Base-by-base conservation (phyloP, 2,888 invertebrate genomes). In the Thymelicus sylvestris region DNA sequence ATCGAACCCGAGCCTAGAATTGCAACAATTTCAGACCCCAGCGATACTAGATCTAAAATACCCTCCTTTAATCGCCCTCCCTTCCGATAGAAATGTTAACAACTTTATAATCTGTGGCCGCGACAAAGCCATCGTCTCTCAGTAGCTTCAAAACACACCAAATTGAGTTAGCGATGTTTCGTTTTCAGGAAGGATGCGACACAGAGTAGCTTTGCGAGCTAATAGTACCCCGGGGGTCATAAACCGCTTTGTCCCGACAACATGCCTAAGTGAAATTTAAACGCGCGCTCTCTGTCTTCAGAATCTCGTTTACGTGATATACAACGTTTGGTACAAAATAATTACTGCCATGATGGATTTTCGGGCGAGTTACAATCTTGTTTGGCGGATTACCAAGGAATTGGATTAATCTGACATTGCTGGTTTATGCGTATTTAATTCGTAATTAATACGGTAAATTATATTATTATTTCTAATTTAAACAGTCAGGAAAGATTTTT, bases 1-100 rank as follows among this genome's bases (percentile, higher is more conserved):
- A 95, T 95, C 95, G 95, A 95, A 95, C 95, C 95, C 95, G 95
- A 95, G 95, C 95, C 95, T 95, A 10, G 10, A 44, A 12, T 44
- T 1, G 12, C 44, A 3, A 44, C 3, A 48, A 48, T n/a, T n/a
- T 48, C n/a, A n/a, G 6, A 48, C 13, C 48, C 7, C 2, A 6
- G 7, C 7, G 13, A 52, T 7, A 52, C 19, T 52, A 19, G 52
- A 19, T 6, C 19, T 52, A 52, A 52, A 52, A 19, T 19, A 52
- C 8, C 12, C 19, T 24, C 24, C 24, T 12, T 55, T 55, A 55
- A 55, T 55, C 24, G 55, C 55, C 19, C 64, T 64, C 48, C 10
- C 57, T 48, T 47, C 57, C 63, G 69, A 64, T 69, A 44, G 59
- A 57, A 59, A 64, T 48, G 62, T 44, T 69, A 69, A 75, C 41